These are phyloP conservation scores for Helleia helle DNA, from an alignment of 2,888 invertebrate species.

Conservation along the genomic window DNA sequence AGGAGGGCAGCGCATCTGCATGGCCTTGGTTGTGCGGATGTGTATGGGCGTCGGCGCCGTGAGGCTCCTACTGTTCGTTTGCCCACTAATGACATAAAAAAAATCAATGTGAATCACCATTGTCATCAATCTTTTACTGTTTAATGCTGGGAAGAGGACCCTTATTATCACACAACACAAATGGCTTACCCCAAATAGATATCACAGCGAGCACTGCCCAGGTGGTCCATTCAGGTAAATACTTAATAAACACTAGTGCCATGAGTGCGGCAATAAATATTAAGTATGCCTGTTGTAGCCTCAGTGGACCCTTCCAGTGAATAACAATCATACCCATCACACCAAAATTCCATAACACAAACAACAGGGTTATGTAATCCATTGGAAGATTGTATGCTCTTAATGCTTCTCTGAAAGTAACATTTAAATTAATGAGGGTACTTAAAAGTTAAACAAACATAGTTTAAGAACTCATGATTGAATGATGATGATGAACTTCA, in stretches of 20 bases:
- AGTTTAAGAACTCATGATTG: no score
- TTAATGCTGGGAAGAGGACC: no score
- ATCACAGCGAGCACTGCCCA: constrained; percentile 98
- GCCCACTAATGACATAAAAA: no score
- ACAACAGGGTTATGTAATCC: constrained; percentile 90
- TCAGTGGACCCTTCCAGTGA: constrained; percentile 98
- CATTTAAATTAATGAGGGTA: no score
- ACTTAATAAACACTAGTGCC: constrained; percentile 99
- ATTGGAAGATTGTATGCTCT: constrained; percentile 96
- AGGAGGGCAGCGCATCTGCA: no score
- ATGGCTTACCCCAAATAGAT: constrained; percentile 95
- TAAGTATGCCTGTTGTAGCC: constrained; percentile 95
- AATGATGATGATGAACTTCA: no score
- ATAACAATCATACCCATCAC: constrained; percentile 98
- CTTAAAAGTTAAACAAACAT: not conserved
- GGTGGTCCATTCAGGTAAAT: constrained; percentile 98
- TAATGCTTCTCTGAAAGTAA: constrained; percentile 83
- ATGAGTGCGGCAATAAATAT: constrained; percentile 98
- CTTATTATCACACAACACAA: no score
- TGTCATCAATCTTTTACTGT: no score
- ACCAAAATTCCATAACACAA: constrained; percentile 98
- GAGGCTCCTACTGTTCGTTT: no score
- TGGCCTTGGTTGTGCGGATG: no score
- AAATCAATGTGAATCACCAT: no score
- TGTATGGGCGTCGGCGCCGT: no score